phyloP scores from a whole-genome alignment of 2,113 vertebrate species.

The Pomatorhinus ruficollis region DNA sequence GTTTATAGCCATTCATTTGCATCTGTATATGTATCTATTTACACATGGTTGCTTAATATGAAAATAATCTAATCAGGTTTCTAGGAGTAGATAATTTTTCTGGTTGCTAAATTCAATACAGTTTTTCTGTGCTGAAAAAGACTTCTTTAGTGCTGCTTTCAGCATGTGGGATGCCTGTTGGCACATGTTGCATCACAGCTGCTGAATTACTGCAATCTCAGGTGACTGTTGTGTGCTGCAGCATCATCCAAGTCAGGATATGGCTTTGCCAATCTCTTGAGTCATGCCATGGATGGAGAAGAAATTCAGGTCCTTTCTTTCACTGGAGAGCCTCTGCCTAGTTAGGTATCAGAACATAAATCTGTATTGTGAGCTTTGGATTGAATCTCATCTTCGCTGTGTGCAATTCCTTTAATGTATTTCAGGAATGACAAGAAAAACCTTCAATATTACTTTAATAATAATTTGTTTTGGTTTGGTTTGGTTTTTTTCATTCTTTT shows the following conservation, averaged over 20 bases:
- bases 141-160: background rate
- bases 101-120: background rate
- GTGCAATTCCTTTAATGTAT: background rate
- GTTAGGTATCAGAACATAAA: background rate
- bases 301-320: background rate
- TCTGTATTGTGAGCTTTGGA: background rate
- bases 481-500: background rate
- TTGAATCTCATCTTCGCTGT: background rate
- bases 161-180: background rate
- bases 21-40: background rate
- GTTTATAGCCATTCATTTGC: background rate
- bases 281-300: background rate
- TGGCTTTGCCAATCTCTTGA: background rate
- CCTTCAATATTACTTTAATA: background rate
- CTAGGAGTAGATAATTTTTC: background rate
- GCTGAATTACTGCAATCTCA: conserved; percentile 1
- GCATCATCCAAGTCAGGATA: background rate
- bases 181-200: background rate
- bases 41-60: background rate
- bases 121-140: background rate
- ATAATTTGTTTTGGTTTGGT: background rate
- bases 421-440: background rate
- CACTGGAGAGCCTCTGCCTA: background rate
- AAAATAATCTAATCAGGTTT: background rate
- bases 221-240: background rate